A percentile compares a stretch with the other conserved stretches of the same genome.
phyloP scores from a whole-genome alignment of 2,113 vertebrate species.

The Eubucco bourcierii region DNA sequence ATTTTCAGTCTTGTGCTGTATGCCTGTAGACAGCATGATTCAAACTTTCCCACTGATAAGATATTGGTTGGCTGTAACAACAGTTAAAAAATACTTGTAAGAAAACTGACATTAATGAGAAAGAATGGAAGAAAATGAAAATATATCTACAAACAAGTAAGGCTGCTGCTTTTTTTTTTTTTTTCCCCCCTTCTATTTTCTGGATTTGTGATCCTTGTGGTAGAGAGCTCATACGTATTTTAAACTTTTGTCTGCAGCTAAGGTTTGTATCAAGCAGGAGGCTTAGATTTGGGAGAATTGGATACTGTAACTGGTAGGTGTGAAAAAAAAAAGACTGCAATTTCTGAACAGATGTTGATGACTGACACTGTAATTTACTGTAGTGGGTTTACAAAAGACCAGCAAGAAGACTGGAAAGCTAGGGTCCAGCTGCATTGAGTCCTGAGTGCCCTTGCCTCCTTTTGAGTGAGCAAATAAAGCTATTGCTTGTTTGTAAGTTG shows the following conservation, averaged over 20 bases:
- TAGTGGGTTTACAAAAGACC: background rate
- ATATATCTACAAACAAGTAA: background rate
- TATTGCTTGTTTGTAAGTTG: background rate
- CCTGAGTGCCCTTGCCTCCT: background rate
- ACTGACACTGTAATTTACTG: background rate
- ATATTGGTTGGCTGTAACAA: background rate
- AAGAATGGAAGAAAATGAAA: background rate
- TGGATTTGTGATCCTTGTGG: background rate
- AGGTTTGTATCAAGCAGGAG: background rate
- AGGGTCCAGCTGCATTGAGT: background rate
- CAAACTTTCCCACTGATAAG: background rate
- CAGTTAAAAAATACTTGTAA: background rate
- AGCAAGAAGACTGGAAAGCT: background rate
- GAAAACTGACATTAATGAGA: background rate
- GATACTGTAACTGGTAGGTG: background rate
- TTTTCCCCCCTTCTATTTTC: background rate
- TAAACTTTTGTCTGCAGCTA: background rate
- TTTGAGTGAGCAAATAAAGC: background rate
- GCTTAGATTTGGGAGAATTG: background rate
- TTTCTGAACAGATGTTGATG: background rate
- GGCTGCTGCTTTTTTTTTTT: background rate
- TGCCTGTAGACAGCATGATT: background rate
- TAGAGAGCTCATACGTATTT: background rate
- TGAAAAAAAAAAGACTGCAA: conserved; percentile 1
- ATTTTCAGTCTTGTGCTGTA: background rate